A percentile compares a stretch with the other conserved stretches of the same genome.
These are phyloP conservation scores for Rhopalosiphum maidis DNA, from an alignment of 1,140 invertebrate genomes.

Conservation along the genomic window DNA sequence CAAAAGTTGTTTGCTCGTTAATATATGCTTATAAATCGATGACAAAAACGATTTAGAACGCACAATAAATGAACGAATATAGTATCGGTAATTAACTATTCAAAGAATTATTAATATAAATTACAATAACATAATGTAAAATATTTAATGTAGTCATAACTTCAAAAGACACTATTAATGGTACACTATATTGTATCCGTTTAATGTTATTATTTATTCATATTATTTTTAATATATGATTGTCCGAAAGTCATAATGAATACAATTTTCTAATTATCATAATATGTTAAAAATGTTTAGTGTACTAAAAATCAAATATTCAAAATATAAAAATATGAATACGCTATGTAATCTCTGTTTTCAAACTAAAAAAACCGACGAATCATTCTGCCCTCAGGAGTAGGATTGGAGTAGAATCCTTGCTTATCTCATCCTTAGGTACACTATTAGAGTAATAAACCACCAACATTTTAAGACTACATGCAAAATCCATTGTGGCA, in stretches of 20 bases:
- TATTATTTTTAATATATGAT: too few relatives aligned
- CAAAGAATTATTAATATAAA: background rate
- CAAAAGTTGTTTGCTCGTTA: background rate
- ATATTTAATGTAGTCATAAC: background rate
- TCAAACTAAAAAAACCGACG: too few relatives aligned
- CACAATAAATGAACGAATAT: background rate
- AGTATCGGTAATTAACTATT: background rate
- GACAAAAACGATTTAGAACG: too few relatives aligned
- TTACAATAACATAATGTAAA: too few relatives aligned
- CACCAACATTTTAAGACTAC: too few relatives aligned
- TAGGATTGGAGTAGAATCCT: too few relatives aligned
- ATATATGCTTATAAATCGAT: background rate
- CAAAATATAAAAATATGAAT: background rate
- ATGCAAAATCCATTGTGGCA: too few relatives aligned
- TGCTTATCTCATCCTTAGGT: too few relatives aligned
- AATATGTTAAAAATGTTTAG: background rate
- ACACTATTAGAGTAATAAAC: too few relatives aligned
- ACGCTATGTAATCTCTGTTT: background rate
- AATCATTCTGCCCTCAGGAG: too few relatives aligned
- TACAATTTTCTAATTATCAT: background rate
- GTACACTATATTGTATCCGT: background rate
- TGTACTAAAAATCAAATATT: background rate
- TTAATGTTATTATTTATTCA: background rate
- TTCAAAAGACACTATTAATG: background rate
- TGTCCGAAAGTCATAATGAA: too few relatives aligned